A percentile compares a stretch with the other conserved stretches of the same genome.
phyloP scores from a whole-genome alignment of 1,140 invertebrate species.

The Neodiprion virginianus region DNA sequence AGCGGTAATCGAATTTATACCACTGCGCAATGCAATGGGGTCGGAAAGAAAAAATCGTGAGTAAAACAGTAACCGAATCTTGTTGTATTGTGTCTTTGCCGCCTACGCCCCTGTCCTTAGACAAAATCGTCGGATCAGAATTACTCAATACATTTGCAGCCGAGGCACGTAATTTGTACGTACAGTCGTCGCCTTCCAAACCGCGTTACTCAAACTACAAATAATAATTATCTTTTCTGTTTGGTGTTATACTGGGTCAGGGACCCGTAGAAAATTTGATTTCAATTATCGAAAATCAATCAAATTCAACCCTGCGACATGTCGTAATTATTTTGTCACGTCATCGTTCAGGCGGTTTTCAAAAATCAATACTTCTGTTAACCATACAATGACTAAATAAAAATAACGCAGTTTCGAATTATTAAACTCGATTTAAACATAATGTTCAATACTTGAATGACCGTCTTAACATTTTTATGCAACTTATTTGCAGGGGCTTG shows the following conservation, averaged over 20 bases:
- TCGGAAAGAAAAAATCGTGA: constrained; percentile 23
- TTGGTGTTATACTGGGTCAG: constrained; percentile 4
- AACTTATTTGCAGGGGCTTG: not conserved
- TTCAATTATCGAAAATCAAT: too few species aligned
- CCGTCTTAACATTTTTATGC: not conserved
- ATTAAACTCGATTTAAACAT: too few species aligned
- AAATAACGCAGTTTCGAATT: too few species aligned
- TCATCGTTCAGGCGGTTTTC: too few species aligned
- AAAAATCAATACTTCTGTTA: too few species aligned
- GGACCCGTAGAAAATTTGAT: not conserved
- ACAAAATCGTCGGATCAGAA: constrained; percentile 37
- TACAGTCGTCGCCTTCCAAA: constrained; percentile 9
- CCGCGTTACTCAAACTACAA: constrained; percentile 1
- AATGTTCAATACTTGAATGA: too few species aligned
- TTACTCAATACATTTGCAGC: constrained; percentile 41
- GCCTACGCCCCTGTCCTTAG: constrained; percentile 33
- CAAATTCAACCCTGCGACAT: too few species aligned
- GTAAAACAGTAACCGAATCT: constrained; percentile 27
- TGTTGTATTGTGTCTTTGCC: constrained; percentile 29
- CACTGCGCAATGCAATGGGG: constrained; percentile 32
- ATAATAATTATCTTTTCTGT: not conserved
- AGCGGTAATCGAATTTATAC: constrained; percentile 45
- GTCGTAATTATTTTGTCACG: too few species aligned
- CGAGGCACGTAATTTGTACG: constrained; percentile 37
- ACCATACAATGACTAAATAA: too few species aligned